Conservation (phyloP, 2,888 invertebrate genomes). For the Tipula vernalis region DNA sequence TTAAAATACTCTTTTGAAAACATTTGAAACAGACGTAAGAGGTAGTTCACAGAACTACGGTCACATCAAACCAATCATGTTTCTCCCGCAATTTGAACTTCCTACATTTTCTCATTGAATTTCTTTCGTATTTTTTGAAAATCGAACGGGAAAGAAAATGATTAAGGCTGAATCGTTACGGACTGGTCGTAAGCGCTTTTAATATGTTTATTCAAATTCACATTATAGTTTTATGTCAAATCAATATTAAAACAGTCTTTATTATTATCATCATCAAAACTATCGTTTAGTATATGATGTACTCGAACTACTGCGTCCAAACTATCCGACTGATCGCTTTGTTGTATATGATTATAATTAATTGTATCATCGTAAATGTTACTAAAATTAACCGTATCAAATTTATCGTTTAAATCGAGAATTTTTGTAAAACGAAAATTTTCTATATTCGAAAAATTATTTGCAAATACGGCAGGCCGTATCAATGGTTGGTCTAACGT, state of each 20-base stretch:
- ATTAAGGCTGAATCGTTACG: no score
- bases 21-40: no score
- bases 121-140: no score
- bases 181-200: no score
- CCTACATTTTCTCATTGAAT: no score
- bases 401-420: neutral
- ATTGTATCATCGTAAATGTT: neutral
- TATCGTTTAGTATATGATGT: neutral
- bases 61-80: no score
- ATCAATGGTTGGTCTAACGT: constrained; percentile 8
- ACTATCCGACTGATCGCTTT: neutral
- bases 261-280: neutral
- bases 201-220: no score
- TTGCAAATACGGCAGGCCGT: constrained; percentile 8
- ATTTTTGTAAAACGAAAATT: constrained; percentile 7
- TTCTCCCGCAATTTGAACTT: no score
- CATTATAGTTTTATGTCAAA: neutral
- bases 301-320: neutral
- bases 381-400: neutral
- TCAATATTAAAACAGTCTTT: constrained; percentile 8
- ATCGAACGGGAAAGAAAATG: no score
- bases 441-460: constrained; percentile 10
- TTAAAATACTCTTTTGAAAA: no score
- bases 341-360: neutral
- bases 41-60: no score